Base-by-base conservation (phyloP, 2,797 vertebrate genomes). In the Ctenopoma multispine region DNA sequence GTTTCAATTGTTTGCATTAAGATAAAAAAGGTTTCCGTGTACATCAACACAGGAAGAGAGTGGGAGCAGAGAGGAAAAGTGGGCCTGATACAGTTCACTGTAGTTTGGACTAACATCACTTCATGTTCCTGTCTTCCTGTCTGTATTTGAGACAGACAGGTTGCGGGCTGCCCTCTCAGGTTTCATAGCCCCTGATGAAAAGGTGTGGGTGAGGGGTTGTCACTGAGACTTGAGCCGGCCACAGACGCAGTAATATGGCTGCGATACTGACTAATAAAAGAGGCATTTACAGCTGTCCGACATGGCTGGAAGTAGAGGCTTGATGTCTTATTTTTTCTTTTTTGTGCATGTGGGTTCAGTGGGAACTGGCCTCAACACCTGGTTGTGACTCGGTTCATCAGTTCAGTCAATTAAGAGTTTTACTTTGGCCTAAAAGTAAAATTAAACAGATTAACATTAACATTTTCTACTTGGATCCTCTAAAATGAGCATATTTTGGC, bases 111-210 rank as follows among this genome's bases (percentile, higher is more conserved):
- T 1, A 36, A 46, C 49, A 43, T 50, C 21, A 36, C 56, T 56
- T 64, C 59, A 44, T 49, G 12, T 60, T 63, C 31, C 8, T 8
- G 31, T 34, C 8, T 10, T 34, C 31, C 64, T 65, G 62, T 59
- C n/a, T 51, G 29, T 60, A 27, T 50, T 54, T 65, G 24, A 66
- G 44, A 46, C 40, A 23, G 48, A 38, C 54, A 15, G 18, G 47
- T 31, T 34, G 18, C 20, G 72, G 55, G 63, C 68, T 71, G 77
- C 15, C 59, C 20, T 36, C 85, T 93, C 82, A 31, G 71, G 83
- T 93, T 93, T 90, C 89, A 82, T 46, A 78, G 85, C 50, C 63
- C 41, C 50, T 88, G 90, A 94, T 93, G 91, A 92, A 88, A 87
- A 92, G 79, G 90, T 89, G 90, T 72, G 77, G 68, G 68, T 89